A percentile compares a stretch with the other conserved stretches of the same genome.
Conservation (phyloP, 2,888 invertebrate species). For the Lysandra coridon region DNA sequence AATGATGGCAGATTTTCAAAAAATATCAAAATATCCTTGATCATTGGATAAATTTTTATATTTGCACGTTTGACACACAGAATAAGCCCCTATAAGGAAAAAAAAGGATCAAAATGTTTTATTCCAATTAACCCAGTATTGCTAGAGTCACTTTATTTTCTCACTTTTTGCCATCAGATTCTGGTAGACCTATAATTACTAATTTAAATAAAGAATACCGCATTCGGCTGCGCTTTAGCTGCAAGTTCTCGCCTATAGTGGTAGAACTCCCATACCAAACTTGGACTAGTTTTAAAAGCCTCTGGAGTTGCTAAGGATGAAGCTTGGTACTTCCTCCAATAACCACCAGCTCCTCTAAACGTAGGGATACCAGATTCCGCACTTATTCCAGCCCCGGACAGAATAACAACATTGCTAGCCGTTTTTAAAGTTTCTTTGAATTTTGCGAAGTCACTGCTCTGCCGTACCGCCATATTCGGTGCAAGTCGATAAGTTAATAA, state of each 20-base stretch:
- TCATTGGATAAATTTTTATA: no score
- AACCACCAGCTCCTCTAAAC: constrained; percentile 90
- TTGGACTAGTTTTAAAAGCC: constrained; percentile 86
- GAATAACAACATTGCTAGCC: constrained; percentile 83
- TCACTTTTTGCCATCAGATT: no score
- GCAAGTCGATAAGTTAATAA: constrained; percentile 35
- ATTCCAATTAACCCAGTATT: no score
- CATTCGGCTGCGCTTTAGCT: constrained; percentile 84
- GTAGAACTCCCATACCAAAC: constrained; percentile 95
- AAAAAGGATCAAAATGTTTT: no score
- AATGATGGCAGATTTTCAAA: no score
- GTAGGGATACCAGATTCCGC: constrained; percentile 94
- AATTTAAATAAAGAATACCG: constrained; percentile 63
- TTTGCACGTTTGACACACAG: no score
- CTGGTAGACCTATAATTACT: not conserved
- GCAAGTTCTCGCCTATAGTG: constrained; percentile 91
- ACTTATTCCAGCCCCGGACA: constrained; percentile 90
- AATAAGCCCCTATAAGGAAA: no score
- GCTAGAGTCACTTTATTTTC: no score
- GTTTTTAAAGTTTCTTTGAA: constrained; percentile 81
- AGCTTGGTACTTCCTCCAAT: constrained; percentile 89
- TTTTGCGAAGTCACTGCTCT: constrained; percentile 64
- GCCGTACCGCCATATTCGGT: constrained; percentile 50
- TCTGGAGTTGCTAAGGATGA: constrained; percentile 84
- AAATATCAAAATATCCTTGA: no score